Evolutionary conservation across 2,797 vertebrate species (phyloP), one percentile per base, ranked within the genome.

Genomic region (Simalia tracyae): DNA sequence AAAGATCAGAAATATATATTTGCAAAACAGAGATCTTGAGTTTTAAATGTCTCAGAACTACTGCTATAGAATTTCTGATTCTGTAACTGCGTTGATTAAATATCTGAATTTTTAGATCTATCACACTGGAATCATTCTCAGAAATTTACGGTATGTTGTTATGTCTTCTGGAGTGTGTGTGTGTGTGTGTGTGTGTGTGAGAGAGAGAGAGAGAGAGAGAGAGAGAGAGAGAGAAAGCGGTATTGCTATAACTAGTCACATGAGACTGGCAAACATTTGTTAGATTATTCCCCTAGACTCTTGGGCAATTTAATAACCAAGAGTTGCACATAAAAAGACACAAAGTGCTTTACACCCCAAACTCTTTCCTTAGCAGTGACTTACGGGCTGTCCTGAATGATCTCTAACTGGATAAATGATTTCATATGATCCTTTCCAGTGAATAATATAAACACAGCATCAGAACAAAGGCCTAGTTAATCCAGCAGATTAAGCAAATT

Each of bases 351-450:
- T 24, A 10, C 4, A 87, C 15, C n/a, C 5, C 19, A 64, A 81
- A 76, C 28, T 17, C 36, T 19, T 87, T 90, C 3, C 61, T 89
- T 76, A 42, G 84, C 28, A 87, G 31, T 22, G 31, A 66, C 31
- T 60, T 60, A 88, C 57, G 88, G 15, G 46, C 56, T 72, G 26
- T 88, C 63, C 42, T 81, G 66, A 93, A 89, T 90, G 86, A 93
- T 85, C 88, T 31, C 64, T 31, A n/a, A 46, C 90, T 89, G 54
- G 68, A 93, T 92, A 94, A 88, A 93, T 15, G 17, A 42, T 68
- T 60, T 28, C 28, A 91, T 91, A 59, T 64, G 89, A 90, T 54
- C 91, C 68, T 72, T 86, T 66, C 36, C 81, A 76, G 60, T 90
- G 42, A 84, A 93, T 81, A 81, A 46, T 46, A 46, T 81, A 81